Base-by-base conservation (phyloP, 1,140 invertebrate genomes). In the Neotoxoptera formosana region DNA sequence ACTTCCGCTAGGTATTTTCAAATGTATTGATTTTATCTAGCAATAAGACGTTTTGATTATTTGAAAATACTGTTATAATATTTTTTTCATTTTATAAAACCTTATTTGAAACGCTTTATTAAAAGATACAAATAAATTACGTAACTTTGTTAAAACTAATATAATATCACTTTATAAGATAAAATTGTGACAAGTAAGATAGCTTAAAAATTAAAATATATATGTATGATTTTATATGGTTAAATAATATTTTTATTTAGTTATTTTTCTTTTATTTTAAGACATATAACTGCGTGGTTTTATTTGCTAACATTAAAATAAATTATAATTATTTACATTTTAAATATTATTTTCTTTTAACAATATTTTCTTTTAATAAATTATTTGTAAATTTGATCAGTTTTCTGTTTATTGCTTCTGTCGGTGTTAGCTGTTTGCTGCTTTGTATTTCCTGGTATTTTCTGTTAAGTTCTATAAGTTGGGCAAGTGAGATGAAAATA, bases 21-120 rank as follows among this genome's bases (percentile, higher is more conserved):
- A 89, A 41, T 36, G 88, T 89, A 89, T 89, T 89, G 51, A 56
- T 89, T 56, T 87, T 87, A 87, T 48, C 25, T 86, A 6, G 25
- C 41, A 47, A 25, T 86, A 47, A 20, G 84, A 45, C 23, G 14
- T 47, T 86, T 86, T 8, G 36, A 86, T 86, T 86, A 76, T 76
- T 76, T 45, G 21, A 25, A 84, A 41, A 84, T 84, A 45, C 23
- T 41, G 83, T 41, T 30, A 41, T 25, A 11, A 84, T 45, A 84
- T 41, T 25, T 84, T 76, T 84, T 84, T 23, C 8, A 14, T 84
- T 36, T 83, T 34, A 83, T 83, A n/a, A 83, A 83, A 83, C 34
- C n/a, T 76, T n/a, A 4, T 76, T 76, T 30, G 17, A 6, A 76
- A 76, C 14, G 4, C 60, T 76, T n/a, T 76, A 76, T n/a, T 76